phyloP scores from a whole-genome alignment of 2,888 invertebrate genomes.

The Automeris io region DNA sequence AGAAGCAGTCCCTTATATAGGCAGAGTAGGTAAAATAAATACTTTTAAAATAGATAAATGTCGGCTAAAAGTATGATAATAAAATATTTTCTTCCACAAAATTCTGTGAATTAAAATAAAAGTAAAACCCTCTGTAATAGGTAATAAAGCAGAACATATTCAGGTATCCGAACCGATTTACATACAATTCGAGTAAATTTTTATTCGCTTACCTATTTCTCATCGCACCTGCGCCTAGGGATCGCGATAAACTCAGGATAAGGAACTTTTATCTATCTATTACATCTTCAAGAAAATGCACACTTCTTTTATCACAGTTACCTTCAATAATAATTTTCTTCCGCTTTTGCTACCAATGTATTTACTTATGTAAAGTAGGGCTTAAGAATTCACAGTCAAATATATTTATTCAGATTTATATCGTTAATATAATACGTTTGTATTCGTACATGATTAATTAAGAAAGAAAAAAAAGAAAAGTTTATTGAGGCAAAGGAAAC shows the following conservation, averaged over 20 bases:
- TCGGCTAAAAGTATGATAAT: too few relatives aligned
- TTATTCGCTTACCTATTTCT: constrained; percentile 10
- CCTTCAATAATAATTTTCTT: not conserved
- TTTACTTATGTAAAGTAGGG: too few relatives aligned
- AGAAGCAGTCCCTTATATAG: too few relatives aligned
- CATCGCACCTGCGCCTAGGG: constrained; percentile 11
- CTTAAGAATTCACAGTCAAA: too few relatives aligned
- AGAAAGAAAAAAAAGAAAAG: too few relatives aligned
- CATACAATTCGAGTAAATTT: constrained; percentile 8
- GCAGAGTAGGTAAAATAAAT: too few relatives aligned
- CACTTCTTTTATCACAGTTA: not conserved
- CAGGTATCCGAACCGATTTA: constrained; percentile 7
- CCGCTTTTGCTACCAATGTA: too few relatives aligned
- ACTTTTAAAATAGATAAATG: too few relatives aligned
- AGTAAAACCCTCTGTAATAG: constrained; percentile 3
- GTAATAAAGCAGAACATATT: constrained; percentile 8
- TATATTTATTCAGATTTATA: too few relatives aligned
- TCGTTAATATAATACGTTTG: too few relatives aligned
- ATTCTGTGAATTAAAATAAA: constrained; percentile 4
- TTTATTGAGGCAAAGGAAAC: too few relatives aligned
- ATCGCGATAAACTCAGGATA: constrained; percentile 6
- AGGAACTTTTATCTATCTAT: not conserved
- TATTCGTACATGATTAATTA: too few relatives aligned
- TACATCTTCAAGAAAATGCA: not conserved
- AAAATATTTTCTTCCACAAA: not conserved